These are phyloP conservation scores for Limenitis camilla DNA, from an alignment of 2,888 invertebrate genomes.

Conservation along the genomic window DNA sequence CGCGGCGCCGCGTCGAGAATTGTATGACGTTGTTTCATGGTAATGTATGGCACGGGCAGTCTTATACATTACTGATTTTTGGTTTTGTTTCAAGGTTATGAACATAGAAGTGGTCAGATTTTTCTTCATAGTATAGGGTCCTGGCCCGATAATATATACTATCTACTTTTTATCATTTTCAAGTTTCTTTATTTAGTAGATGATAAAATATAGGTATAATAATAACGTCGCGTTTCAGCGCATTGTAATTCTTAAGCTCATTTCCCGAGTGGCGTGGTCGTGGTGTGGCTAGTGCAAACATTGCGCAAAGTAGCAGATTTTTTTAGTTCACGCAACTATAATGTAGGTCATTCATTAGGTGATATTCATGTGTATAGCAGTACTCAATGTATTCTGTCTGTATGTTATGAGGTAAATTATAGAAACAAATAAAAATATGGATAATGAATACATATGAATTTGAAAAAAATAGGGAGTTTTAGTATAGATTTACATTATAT, in stretches of 20 bases:
- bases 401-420: no score
- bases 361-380: slow-evolving; percentile 29
- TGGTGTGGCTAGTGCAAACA: slow-evolving; percentile 40
- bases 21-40: slow-evolving; percentile 44
- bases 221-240: no score
- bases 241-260: no score
- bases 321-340: slow-evolving; percentile 43
- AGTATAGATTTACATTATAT: not conserved
- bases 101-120: slow-evolving; percentile 10
- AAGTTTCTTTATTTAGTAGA: no score
- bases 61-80: slow-evolving; percentile 36
- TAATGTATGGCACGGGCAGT: slow-evolving; percentile 31
- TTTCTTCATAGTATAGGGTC: not conserved
- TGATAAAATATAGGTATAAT: no score
- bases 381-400: slow-evolving; percentile 12
- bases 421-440: not conserved
- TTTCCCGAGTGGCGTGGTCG: not conserved
- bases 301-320: slow-evolving; percentile 41
- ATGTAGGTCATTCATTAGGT: slow-evolving; percentile 55
- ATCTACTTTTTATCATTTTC: no score
- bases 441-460: not conserved
- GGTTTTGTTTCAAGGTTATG: slow-evolving; percentile 36
- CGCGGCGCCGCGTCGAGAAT: slow-evolving; percentile 31
- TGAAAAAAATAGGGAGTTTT: not conserved
- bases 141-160: no score